Evolutionary conservation across 2,888 invertebrate genomes (phyloP), one percentile per base, ranked within the genome.

Genomic region (Mechanitis messenoides): DNA sequence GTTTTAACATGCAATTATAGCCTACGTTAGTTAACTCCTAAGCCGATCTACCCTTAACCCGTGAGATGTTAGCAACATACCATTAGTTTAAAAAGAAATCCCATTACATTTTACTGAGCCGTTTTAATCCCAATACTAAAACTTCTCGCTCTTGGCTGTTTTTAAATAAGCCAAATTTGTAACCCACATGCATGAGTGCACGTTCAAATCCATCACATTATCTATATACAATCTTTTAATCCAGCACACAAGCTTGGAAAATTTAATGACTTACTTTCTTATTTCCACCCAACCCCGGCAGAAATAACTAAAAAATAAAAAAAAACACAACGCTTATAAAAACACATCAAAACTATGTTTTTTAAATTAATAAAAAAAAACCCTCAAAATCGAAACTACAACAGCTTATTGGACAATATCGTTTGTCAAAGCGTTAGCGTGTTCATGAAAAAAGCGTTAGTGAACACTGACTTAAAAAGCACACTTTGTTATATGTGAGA

Each of bases 241-340:
- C 50, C 50, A 81, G 81, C 84, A 84, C 79, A 82, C 80, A 80
- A 85, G 77, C 78, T 77, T 74, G 77, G 78, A 77, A 79, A 75
- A 72, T 74, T 76, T 74, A 74, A 42, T 72, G 77, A 89, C 89
- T 90, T 89, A 90, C 89, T 84, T 80, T 84, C 74, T 84, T 83
- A 83, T 77, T 85, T 80, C 77, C 84, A 84, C 84, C 84, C 78
- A 84, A 80, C 75, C 84, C 83, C 81, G 77, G 78, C 76, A 78
- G 85, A 84, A 89, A 84, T 78, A 90, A 88, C 87, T 86, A 87
- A 87, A 87, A 50, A 77, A 88, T 81, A 78, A 82, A 82, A 80
- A 79, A 80, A 74, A 77, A 78, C 79, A 76, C 63, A 69, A 56
- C 56, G 53, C 57, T 58, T 66, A 20, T 56, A 58, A 33, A 64